Percentiles rank a stretch among this genome's conserved stretches.
Evolutionary conservation across 2,113 vertebrate species (phyloP).

Genomic region (Python bivittatus): DNA sequence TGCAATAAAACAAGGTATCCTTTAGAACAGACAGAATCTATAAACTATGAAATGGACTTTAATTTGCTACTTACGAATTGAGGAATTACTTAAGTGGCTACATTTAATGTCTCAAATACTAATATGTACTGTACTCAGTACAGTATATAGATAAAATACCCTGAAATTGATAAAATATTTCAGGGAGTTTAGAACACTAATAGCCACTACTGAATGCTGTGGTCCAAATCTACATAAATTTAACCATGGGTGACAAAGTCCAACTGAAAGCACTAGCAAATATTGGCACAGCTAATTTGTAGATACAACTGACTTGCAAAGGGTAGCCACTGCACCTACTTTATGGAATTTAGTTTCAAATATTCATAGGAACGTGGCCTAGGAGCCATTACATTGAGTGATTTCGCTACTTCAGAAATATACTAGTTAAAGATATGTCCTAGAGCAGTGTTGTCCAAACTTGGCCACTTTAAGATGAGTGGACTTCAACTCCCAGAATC

Average conservation of each 20-base stretch:
- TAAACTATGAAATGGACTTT: slow-evolving; percentile 21
- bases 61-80: slow-evolving; percentile 46
- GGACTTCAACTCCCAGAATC: too few species aligned
- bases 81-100: slow-evolving; percentile 44
- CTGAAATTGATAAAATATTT: slow-evolving; percentile 61
- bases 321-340: not conserved
- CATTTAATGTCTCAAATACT: slow-evolving; percentile 47
- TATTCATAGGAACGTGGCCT: not conserved
- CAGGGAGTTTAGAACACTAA: slow-evolving; percentile 4
- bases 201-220: not conserved
- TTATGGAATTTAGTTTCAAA: not conserved
- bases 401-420: not conserved
- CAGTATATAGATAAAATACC: slow-evolving; percentile 53
- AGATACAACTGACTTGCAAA: not conserved
- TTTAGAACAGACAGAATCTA: not conserved
- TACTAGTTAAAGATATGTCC: not conserved
- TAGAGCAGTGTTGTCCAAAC: too few species aligned
- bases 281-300: not conserved
- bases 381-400: not conserved
- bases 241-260: not conserved
- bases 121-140: slow-evolving; percentile 41
- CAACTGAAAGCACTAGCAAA: not conserved
- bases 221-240: not conserved
- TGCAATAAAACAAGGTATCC: not conserved
- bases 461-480: too few species aligned